Percentiles rank a stretch among this genome's conserved stretches.
phyloP scores from a whole-genome alignment of 2,888 invertebrate genomes.

The Julus scanicus region DNA sequence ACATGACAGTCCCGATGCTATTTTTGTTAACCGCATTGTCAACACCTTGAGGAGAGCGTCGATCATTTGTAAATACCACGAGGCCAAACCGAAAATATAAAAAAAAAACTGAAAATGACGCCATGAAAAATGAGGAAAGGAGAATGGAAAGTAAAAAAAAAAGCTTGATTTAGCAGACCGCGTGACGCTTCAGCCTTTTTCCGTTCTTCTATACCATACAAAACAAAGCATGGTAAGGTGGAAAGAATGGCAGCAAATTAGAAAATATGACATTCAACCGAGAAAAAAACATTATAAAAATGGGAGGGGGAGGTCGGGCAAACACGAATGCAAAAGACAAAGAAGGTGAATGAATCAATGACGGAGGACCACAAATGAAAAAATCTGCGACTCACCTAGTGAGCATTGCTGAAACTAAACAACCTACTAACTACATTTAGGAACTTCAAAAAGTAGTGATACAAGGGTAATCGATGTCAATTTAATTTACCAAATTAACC shows the following conservation, averaged over 20 bases:
- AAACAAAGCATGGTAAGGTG: neutral
- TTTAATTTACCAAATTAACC: too few relatives aligned
- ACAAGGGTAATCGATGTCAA: too few relatives aligned
- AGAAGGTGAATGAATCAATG: neutral
- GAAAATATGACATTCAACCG: neutral
- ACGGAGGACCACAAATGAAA: neutral
- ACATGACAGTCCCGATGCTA: conserved; percentile 30
- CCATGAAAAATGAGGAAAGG: conserved; percentile 15
- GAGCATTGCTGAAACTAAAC: too few relatives aligned
- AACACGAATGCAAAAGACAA: neutral
- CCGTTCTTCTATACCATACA: neutral
- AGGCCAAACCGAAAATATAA: neutral
- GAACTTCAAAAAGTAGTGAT: too few relatives aligned
- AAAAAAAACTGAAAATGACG: conserved; percentile 22
- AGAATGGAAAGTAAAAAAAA: neutral
- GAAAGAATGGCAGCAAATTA: neutral
- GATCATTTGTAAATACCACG: conserved; percentile 45
- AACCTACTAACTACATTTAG: too few relatives aligned
- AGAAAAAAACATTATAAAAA: neutral
- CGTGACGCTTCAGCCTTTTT: neutral
- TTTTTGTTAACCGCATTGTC: conserved; percentile 36
- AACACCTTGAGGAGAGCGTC: conserved; percentile 38
- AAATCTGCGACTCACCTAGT: too few relatives aligned
- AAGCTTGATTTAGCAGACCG: neutral
- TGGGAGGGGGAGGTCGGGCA: neutral